These are phyloP conservation scores for Dioctria linearis DNA, from an alignment of 2,888 invertebrate genomes.

Conservation along the genomic window DNA sequence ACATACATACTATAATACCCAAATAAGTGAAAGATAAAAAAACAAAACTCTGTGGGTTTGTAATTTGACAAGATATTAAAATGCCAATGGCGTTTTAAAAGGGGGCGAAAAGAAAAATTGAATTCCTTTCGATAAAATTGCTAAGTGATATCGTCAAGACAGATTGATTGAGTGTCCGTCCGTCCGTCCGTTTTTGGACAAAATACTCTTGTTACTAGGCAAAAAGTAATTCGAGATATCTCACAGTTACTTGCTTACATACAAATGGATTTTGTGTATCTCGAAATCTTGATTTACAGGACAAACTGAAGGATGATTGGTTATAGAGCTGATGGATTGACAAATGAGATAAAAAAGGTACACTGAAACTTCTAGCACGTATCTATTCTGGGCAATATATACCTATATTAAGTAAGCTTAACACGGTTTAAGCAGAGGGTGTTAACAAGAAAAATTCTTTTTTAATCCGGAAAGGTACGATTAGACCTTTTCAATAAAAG, in stretches of 20 bases:
- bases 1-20: too few relatives aligned
- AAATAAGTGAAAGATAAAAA: too few relatives aligned
- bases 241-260: neutral
- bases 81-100: slow-evolving; percentile 19
- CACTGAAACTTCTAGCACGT: neutral
- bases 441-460: neutral
- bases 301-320: slow-evolving; percentile 19
- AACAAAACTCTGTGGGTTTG: neutral
- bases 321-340: neutral
- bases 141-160: neutral
- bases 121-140: neutral
- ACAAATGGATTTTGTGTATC: neutral
- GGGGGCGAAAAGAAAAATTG: neutral
- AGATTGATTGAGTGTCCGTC: slow-evolving; percentile 24
- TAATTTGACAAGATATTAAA: slow-evolving; percentile 12
- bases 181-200: neutral
- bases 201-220: neutral
- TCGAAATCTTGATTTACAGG: neutral
- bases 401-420: neutral
- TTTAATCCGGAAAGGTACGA: neutral
- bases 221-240: slow-evolving; percentile 1
- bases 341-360: neutral
- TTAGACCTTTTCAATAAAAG: neutral
- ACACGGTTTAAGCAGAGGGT: neutral
- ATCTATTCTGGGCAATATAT: neutral